These are phyloP conservation scores for Heliangelus exortis DNA, from an alignment of 2,797 vertebrate genomes.

Conservation along the genomic window DNA sequence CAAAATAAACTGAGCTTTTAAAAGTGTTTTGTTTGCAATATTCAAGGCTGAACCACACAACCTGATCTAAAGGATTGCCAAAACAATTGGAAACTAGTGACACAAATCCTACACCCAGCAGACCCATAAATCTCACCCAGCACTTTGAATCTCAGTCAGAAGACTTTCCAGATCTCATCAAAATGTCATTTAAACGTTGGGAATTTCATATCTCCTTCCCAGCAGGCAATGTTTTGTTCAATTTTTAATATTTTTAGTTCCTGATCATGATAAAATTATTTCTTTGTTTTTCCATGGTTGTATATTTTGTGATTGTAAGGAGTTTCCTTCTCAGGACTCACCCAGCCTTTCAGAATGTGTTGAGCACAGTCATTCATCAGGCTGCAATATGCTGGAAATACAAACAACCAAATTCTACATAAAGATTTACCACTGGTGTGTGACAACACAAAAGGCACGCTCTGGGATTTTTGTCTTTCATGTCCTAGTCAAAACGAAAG, in stretches of 20 bases:
- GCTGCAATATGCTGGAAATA: slow-evolving; percentile 28
- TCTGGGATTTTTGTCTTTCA: slow-evolving; percentile 4
- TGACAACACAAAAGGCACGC: slow-evolving; percentile 11
- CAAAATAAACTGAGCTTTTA: neutral
- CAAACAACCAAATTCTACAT: slow-evolving; percentile 3
- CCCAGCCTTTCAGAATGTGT: neutral
- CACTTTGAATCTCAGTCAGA: neutral
- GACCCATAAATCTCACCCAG: neutral
- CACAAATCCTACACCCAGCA: neutral
- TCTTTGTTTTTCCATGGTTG: too few relatives aligned
- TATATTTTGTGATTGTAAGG: neutral
- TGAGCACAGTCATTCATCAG: neutral
- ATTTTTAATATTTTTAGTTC: neutral
- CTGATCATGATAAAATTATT: neutral
- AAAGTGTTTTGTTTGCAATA: neutral
- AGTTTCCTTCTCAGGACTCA: neutral
- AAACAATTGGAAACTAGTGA: neutral
- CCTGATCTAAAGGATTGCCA: neutral
- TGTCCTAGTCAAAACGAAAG: neutral
- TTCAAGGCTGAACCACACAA: neutral
- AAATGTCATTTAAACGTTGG: neutral
- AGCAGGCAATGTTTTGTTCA: neutral
- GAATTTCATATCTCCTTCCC: neutral
- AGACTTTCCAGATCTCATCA: neutral
- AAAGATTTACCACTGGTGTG: neutral